These are phyloP conservation scores for Melanotaenia duboulayi DNA, from an alignment of 2,113 vertebrate species.

Conservation along the genomic window DNA sequence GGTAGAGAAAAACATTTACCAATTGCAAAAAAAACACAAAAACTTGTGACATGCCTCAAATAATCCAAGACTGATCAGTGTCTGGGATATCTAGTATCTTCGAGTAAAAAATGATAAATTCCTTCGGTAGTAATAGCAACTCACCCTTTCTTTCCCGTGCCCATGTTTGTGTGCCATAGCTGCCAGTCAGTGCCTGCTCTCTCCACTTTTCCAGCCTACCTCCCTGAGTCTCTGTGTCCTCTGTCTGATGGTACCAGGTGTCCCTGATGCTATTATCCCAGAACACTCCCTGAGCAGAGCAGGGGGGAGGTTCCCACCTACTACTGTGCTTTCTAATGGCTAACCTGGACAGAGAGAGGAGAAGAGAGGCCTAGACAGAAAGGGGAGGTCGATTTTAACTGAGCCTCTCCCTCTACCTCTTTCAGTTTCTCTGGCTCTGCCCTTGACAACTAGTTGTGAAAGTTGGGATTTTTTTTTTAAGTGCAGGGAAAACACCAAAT, in stretches of 20 bases:
- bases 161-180: conserved; percentile 75
- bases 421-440: conserved; percentile 32
- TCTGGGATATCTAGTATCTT: conserved; percentile 27
- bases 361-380: conserved; percentile 39
- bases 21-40: conserved; percentile 8
- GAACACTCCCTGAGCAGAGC: conserved; percentile 76
- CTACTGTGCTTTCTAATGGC: conserved; percentile 73
- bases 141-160: conserved; percentile 74
- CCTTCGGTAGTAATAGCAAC: conserved; percentile 46
- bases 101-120: conserved; percentile 1
- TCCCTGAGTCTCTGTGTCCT: conserved; percentile 66
- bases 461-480: conserved; percentile 33
- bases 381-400: conserved; percentile 31
- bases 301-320: conserved; percentile 76
- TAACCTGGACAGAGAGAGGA: conserved; percentile 57
- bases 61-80: conserved; percentile 21
- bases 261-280: conserved; percentile 79
- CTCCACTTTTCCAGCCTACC: conserved; percentile 57
- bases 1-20: conserved; percentile 2
- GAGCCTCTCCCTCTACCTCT: conserved; percentile 16
- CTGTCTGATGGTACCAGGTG: conserved; percentile 74
- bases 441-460: conserved; percentile 56
- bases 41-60: conserved; percentile 12
- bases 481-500: conserved; percentile 10
- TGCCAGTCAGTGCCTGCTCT: conserved; percentile 45